Percentiles rank a stretch among this genome's conserved stretches.
phyloP scores from a whole-genome alignment of 92 coral and sea anemone genomes.

The Epizoanthus illoricatus region DNA sequence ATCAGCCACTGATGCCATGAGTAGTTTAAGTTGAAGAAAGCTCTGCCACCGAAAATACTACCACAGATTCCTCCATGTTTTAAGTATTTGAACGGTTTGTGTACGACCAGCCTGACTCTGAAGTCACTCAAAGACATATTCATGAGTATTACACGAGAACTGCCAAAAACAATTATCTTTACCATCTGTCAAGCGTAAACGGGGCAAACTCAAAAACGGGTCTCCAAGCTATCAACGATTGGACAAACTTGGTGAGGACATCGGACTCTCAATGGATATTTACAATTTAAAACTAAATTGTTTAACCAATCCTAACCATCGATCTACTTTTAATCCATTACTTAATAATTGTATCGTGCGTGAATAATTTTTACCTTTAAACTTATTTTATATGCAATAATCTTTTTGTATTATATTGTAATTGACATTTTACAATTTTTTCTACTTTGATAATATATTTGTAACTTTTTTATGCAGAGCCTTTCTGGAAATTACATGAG shows the following conservation, averaged over 20 bases:
- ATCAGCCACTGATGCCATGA: neutral
- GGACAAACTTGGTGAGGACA: neutral
- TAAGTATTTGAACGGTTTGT: neutral
- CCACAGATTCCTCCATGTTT: neutral
- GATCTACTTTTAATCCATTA: too few species aligned
- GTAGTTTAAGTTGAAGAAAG: neutral
- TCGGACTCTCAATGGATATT: neutral
- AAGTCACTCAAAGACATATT: neutral
- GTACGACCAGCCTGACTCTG: neutral
- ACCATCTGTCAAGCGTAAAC: neutral
- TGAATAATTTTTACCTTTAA: too few species aligned
- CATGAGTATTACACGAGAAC: neutral
- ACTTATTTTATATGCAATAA: too few species aligned
- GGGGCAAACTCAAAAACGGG: neutral
- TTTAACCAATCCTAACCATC: too few species aligned
- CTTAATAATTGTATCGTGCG: too few species aligned
- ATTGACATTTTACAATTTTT: too few species aligned
- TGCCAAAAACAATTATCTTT: too few species aligned
- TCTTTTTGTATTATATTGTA: too few species aligned
- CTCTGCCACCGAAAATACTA: neutral
- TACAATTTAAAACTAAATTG: neutral
- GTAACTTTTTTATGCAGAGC: too few species aligned
- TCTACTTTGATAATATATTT: too few species aligned
- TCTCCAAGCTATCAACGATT: neutral
- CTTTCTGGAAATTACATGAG: too few species aligned